These are phyloP conservation scores for Ceratothoa steindachneri DNA, from an alignment of 2,888 invertebrate species.

Conservation along the genomic window DNA sequence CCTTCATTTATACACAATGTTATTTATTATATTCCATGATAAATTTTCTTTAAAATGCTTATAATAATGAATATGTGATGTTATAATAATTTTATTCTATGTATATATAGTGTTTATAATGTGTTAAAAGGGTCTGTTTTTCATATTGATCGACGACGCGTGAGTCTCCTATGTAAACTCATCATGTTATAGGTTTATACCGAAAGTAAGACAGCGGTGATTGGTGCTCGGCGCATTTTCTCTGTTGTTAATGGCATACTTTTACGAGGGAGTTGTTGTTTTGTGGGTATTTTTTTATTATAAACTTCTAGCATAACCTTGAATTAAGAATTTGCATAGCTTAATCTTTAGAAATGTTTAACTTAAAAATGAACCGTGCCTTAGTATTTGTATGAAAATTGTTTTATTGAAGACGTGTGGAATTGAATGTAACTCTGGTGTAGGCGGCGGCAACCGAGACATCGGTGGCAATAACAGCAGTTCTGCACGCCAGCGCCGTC, in stretches of 20 bases:
- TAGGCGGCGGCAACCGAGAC: constrained; percentile 2
- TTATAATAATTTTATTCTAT: neutral
- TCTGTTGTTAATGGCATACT: constrained; percentile 48
- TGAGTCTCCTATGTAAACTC: constrained; percentile 35
- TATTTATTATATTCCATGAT: neutral
- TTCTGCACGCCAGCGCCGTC: constrained; percentile 10
- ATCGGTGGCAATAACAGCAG: constrained; percentile 8
- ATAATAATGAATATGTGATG: neutral
- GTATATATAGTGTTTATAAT: neutral
- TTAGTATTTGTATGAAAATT: neutral
- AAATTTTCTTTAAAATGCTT: neutral
- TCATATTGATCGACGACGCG: constrained; percentile 46
- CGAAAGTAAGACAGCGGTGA: constrained; percentile 43
- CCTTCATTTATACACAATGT: neutral
- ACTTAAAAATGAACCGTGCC: neutral
- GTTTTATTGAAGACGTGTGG: constrained; percentile 1
- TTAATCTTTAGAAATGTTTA: neutral
- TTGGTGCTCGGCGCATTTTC: constrained; percentile 48
- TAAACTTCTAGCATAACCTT: constrained; percentile 10
- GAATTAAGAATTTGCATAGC: neutral
- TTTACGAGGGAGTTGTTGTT: constrained; percentile 47
- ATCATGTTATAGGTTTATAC: constrained; percentile 48
- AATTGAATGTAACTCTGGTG: constrained; percentile 4
- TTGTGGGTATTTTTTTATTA: constrained; percentile 38
- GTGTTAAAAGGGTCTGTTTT: neutral